A percentile compares a stretch with the other conserved stretches of the same genome.
Conservation (phyloP, 2,888 invertebrate species). For the Yponomeuta plumbellus region DNA sequence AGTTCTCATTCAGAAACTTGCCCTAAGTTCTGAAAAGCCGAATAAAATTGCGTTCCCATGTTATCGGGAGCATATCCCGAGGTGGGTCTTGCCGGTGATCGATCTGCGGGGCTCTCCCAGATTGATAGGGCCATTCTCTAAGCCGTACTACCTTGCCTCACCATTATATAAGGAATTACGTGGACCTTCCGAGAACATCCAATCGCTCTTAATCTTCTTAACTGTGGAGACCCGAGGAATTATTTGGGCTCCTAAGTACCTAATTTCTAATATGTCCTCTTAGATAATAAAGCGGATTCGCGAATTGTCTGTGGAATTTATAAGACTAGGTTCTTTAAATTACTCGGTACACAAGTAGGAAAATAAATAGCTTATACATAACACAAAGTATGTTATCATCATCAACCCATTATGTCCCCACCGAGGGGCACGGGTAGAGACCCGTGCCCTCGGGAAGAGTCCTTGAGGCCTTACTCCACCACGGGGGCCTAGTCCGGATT, state of each 20-base stretch:
- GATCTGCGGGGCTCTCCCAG: not conserved
- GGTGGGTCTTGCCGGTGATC: not conserved
- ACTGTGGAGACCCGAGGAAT: conserved; percentile 47
- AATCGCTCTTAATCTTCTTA: conserved; percentile 75
- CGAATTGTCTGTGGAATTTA: not conserved
- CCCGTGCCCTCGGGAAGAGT: too few relatives aligned
- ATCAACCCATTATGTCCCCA: too few relatives aligned
- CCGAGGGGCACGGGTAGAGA: too few relatives aligned
- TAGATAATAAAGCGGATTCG: not conserved
- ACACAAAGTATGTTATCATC: too few relatives aligned
- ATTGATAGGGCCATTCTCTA: conserved; percentile 10
- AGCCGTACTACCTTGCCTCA: conserved; percentile 37
- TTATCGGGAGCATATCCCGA: not conserved
- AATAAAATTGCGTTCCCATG: not conserved
- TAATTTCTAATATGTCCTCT: conserved; percentile 59
- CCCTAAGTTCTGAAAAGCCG: not conserved
- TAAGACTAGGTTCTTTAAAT: too few relatives aligned
- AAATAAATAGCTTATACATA: too few relatives aligned
- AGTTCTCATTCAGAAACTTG: too few relatives aligned
- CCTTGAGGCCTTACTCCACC: too few relatives aligned
- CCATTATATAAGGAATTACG: conserved; percentile 51
- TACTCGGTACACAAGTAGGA: too few relatives aligned
- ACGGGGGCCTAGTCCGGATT: too few relatives aligned
- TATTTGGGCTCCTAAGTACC: conserved; percentile 63
- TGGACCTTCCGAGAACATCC: conserved; percentile 66